Conservation (phyloP, 2,797 vertebrate genomes). For the Todus mexicanus region DNA sequence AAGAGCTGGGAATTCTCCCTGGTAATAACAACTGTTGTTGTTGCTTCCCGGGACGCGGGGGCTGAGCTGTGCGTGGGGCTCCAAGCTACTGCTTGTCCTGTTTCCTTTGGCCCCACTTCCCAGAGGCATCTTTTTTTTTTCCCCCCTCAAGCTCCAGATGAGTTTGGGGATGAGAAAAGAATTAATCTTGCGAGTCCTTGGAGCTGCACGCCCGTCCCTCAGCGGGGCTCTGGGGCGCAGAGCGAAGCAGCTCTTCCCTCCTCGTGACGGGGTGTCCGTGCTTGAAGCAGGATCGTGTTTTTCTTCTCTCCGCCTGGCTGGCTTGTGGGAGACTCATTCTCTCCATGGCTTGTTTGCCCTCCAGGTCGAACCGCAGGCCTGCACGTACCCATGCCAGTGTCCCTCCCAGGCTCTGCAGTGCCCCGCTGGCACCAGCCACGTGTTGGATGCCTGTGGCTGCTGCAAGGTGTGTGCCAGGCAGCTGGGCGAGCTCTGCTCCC, state of each 20-base stretch:
- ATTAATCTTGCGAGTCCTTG: rapidly evolving
- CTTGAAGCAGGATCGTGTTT: too few species aligned
- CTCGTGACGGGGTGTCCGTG: too few species aligned
- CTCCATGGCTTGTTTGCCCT: not conserved
- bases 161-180: not conserved
- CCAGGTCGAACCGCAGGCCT: constrained; percentile 71
- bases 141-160: not conserved
- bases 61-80: not conserved
- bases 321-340: not conserved
- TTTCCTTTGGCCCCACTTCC: not conserved
- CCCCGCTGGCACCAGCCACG: constrained; percentile 73
- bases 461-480: constrained; percentile 82
- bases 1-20: not conserved
- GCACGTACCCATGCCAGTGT: constrained; percentile 74
- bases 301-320: too few species aligned
- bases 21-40: not conserved
- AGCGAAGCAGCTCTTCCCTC: too few species aligned
- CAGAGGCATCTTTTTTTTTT: not conserved
- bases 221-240: too few species aligned
- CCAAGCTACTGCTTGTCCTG: not conserved
- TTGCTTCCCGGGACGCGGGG: not conserved
- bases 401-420: constrained; percentile 68
- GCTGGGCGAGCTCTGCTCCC: constrained; percentile 73
- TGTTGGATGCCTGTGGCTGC: constrained; percentile 81
- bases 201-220: not conserved